Conservation (phyloP, 2,888 invertebrate species). For the Parnassius glacialis region DNA sequence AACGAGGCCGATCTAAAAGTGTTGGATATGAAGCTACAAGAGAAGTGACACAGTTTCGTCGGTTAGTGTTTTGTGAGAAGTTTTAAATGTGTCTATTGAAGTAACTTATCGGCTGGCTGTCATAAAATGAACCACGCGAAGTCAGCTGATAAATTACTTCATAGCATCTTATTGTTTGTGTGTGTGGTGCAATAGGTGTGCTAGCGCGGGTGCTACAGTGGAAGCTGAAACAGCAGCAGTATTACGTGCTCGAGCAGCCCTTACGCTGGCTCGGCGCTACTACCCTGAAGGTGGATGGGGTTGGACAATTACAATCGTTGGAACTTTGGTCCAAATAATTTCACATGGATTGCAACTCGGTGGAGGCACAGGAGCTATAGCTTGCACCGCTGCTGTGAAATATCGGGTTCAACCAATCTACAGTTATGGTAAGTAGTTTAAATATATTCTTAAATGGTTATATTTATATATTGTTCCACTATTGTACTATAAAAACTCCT, state of each 20-base stretch:
- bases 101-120: slow-evolving; percentile 32
- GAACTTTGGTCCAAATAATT: slow-evolving; percentile 86
- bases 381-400: slow-evolving; percentile 82
- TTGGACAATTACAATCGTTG: slow-evolving; percentile 88
- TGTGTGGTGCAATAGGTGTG: slow-evolving; percentile 69
- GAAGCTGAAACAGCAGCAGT: slow-evolving; percentile 71
- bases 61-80: slow-evolving; percentile 59
- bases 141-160: slow-evolving; percentile 23
- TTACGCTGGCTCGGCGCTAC: slow-evolving; percentile 86
- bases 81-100: slow-evolving; percentile 24
- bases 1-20: slow-evolving; percentile 76
- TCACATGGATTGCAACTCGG: slow-evolving; percentile 88
- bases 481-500: not conserved
- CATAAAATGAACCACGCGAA: not conserved
- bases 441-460: too few relatives aligned
- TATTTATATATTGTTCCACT: not conserved
- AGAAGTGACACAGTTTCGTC: slow-evolving; percentile 75
- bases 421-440: slow-evolving; percentile 80
- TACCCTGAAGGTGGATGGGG: slow-evolving; percentile 95
- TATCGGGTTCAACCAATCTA: slow-evolving; percentile 83
- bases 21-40: slow-evolving; percentile 73
- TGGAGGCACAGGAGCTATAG: slow-evolving; percentile 83
- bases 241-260: slow-evolving; percentile 82
- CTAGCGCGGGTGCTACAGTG: slow-evolving; percentile 73
- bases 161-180: slow-evolving; percentile 37